Evolutionary conservation across 1,140 invertebrate genomes (phyloP), one percentile per base, ranked within the genome.

Genomic region (Lepidotrigona ventralis): DNA sequence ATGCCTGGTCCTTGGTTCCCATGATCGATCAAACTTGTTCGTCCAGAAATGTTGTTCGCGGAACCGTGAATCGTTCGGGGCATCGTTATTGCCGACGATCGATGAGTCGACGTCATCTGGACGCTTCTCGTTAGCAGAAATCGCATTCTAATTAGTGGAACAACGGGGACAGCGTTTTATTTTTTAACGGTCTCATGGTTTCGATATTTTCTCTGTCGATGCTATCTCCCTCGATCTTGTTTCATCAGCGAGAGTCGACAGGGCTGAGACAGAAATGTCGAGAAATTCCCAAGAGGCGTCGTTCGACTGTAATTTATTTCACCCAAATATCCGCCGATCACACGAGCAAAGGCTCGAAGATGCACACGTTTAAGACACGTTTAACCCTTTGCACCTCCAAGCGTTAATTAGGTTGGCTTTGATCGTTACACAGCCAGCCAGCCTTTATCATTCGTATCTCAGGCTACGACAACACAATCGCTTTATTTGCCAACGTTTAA

Each of bases 391-490:
- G 80, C 80, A 82, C 73, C 39, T 76, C 26, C 9, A 26, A 58
- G 80, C 39, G 80, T 82, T 82, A 76, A 82, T 82, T 82, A 82
- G 80, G 73, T 82, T 82, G 64, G 73, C 73, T 77, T 82, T 82
- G 73, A 82, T 73, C 73, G 29, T 14, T 46, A 9, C 39, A 46
- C 39, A 46, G 12, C 64, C 19, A 21, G 63, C 39, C 39, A 46
- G 39, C 39, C 6, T 46, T 46, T 46, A 8, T 9, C 39, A 8
- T 46, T 46, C 39, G 8, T 46, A 46, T 8, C 39, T 39, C 39
- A 5, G 39, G 3, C 39, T 46, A 46, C 1, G 5, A 29, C 29
- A 64, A 82, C 54, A 82, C 73, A 58, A 58, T 74, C 70, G 58
- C 26, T 39, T 58, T 77, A 69, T 82, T 15, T 53, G 0, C 17